Evolutionary conservation across 1,140 invertebrate species (phyloP), one percentile per base, ranked within the genome.

Genomic region (Hermatobates lingyangjiaoensis): DNA sequence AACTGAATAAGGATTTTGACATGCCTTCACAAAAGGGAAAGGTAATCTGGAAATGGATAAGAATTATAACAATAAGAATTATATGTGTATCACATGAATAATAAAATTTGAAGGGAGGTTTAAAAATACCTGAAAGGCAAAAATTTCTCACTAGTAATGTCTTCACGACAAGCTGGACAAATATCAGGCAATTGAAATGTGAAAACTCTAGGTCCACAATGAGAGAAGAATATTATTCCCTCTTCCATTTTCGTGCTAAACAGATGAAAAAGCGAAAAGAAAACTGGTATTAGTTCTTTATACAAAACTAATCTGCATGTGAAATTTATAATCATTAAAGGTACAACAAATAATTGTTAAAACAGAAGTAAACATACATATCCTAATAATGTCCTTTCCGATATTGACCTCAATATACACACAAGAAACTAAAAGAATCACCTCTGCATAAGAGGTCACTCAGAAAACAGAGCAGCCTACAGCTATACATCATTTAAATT

Each of bases 141-240:
- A 52, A 71, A 69, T 57, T 77, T 70, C 45, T 73, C 70, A 58
- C 64, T 64, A 42, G 69, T 63, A 42, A 84, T 66, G 64, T 74
- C 71, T 46, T 67, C 68, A 56, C 72, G 66, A 66, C 83, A 87
- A 53, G 77, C 71, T 52, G 79, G 78, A 62, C 83, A 87, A 56
- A 65, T 62, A 61, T 76, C 71, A 7, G 81, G 80, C 56, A 86
- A 69, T 51, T 69, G 65, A 59, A 83, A 81, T 64, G 79, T 82
- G 69, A 85, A 83, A 53, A 85, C 74, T 73, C 83, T 83, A 48
- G 75, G 71, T 42, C 74, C 74, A 67, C 82, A 86, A 69, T 87
- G 83, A 68, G 84, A 78, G 68, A 83, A 82, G 69, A 82, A 86
- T 60, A 84, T 68, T 62, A 86, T 82, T 57, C 81, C 81, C 55